Conservation (phyloP, 1,140 invertebrate species). For the Galleria mellonella region DNA sequence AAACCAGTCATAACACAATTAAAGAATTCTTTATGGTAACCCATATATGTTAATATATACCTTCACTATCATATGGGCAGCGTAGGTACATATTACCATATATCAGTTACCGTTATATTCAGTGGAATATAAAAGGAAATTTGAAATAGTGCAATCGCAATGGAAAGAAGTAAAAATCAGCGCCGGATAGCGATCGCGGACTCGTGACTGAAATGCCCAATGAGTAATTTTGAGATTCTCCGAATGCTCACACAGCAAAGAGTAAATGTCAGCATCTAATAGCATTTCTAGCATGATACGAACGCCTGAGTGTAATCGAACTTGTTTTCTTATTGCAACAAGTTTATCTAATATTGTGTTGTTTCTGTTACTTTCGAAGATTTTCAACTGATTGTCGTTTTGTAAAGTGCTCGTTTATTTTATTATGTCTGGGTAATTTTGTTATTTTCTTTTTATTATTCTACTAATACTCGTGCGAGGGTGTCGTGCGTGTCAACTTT, state of each 20-base stretch:
- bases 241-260: conserved; percentile 44
- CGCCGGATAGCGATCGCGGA: conserved; percentile 41
- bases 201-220: conserved; percentile 66
- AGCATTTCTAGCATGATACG: conserved; percentile 50
- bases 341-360: too few relatives aligned
- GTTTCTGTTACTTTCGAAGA: too few relatives aligned
- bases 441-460: too few relatives aligned
- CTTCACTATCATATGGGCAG: too few relatives aligned
- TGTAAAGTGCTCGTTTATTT: too few relatives aligned
- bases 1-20: too few relatives aligned
- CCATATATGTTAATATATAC: too few relatives aligned
- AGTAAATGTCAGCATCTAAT: conserved; percentile 64
- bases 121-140: conserved; percentile 55
- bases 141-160: conserved; percentile 66
- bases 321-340: conserved; percentile 35
- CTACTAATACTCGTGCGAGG: too few relatives aligned
- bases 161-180: conserved; percentile 72
- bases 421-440: too few relatives aligned
- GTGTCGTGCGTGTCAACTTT: too few relatives aligned
- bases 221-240: conserved; percentile 68
- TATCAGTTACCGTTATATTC: conserved; percentile 13
- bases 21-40: too few relatives aligned
- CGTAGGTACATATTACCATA: background rate
- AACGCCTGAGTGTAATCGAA: conserved; percentile 42
- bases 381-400: too few relatives aligned